Evolutionary conservation across 1,140 invertebrate genomes (phyloP).

Genomic region (Acyrthosiphon pisum): DNA sequence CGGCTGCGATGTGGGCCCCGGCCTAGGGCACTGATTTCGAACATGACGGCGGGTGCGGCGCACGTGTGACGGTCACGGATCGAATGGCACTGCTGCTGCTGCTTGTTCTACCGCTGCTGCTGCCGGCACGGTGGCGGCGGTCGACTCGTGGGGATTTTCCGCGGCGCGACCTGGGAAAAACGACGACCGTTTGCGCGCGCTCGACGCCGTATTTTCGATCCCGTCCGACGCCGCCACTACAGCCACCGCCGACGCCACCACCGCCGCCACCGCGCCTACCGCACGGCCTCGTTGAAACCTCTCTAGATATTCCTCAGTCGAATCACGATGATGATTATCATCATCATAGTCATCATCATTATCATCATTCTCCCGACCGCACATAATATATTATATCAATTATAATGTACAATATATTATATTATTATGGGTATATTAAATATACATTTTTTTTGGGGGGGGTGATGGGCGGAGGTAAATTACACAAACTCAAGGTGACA

Average conservation of each 20-base stretch:
- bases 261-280: neutral
- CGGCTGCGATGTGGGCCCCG: neutral
- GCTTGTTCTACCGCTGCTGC: too few relatives aligned
- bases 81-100: slow-evolving; percentile 10
- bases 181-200: slow-evolving; percentile 53
- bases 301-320: neutral
- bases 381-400: neutral
- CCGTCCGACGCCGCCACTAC: neutral
- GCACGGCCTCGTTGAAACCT: neutral
- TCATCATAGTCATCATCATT: too few relatives aligned
- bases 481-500: neutral
- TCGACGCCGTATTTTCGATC: slow-evolving; percentile 47
- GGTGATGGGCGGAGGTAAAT: neutral
- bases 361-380: neutral
- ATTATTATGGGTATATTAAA: too few relatives aligned
- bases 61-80: slow-evolving; percentile 2
- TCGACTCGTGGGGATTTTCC: slow-evolving; percentile 43
- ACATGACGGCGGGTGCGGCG: slow-evolving; percentile 7
- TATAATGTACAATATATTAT: too few relatives aligned
- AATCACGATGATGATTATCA: neutral
- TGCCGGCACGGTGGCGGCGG: neutral
- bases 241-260: neutral
- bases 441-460: neutral
- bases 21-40: neutral
- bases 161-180: slow-evolving; percentile 54